These are phyloP conservation scores for Tinamus major DNA, from an alignment of 2,797 vertebrate species.

Conservation along the genomic window DNA sequence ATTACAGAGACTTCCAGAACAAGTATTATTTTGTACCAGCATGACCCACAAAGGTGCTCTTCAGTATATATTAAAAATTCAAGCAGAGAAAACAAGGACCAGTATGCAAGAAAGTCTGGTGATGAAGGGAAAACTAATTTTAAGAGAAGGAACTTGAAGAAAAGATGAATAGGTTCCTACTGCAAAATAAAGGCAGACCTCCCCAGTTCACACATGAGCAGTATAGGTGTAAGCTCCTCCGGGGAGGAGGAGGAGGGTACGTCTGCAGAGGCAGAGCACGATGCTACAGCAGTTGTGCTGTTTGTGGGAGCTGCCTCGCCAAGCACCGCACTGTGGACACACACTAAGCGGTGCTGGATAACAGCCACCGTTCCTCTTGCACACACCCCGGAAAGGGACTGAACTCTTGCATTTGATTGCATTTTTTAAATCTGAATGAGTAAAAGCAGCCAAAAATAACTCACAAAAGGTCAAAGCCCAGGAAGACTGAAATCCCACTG, in stretches of 20 bases:
- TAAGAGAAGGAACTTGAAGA: not conserved
- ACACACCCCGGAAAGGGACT: not conserved
- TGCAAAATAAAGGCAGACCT: not conserved
- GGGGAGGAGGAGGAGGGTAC: not conserved
- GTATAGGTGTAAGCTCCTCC: not conserved
- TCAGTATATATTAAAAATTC: not conserved
- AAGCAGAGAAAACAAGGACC: not conserved
- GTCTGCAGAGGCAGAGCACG: not conserved
- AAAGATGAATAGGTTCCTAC: not conserved
- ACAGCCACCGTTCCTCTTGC: not conserved
- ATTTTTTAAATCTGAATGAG: constrained; percentile 8
- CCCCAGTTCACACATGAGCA: not conserved
- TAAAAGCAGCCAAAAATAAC: not conserved
- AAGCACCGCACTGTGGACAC: not conserved
- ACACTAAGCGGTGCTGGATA: not conserved
- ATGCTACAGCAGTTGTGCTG: not conserved
- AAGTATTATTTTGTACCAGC: not conserved
- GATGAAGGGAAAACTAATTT: not conserved
- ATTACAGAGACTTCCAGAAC: not conserved
- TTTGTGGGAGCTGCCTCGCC: not conserved
- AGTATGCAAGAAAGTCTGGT: not conserved
- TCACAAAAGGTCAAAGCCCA: not conserved
- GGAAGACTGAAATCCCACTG: not conserved
- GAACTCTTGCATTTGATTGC: not conserved
- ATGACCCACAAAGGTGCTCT: not conserved